These are phyloP conservation scores for cat (Felis catus) DNA, from an alignment of 2,113 vertebrate genomes.

Conservation along the genomic window DNA sequence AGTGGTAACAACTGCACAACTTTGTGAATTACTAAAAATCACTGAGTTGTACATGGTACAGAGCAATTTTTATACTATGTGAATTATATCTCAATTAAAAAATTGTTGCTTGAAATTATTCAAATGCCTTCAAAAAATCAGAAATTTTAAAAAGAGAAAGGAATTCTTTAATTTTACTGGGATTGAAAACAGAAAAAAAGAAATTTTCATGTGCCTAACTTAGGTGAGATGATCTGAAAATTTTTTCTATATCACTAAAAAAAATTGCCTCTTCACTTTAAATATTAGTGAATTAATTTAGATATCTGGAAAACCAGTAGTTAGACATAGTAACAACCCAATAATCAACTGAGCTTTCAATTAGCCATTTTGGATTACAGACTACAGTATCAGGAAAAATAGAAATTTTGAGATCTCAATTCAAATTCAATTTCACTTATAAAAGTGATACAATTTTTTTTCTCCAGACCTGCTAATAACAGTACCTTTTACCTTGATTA, in stretches of 20 bases:
- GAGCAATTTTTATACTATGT: neutral
- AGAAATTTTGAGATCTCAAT: neutral
- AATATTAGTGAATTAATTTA: slow-evolving; percentile 37
- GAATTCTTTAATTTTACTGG: slow-evolving; percentile 17
- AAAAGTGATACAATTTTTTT: neutral
- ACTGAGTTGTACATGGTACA: neutral
- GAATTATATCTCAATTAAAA: slow-evolving; percentile 5
- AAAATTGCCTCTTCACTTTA: neutral
- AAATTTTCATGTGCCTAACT: neutral
- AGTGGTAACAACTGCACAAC: neutral
- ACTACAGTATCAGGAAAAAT: neutral
- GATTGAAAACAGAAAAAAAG: neutral
- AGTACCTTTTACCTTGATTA: neutral
- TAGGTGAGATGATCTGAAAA: neutral
- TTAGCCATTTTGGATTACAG: slow-evolving; percentile 4
- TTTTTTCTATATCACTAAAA: slow-evolving; percentile 29
- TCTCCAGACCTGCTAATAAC: neutral
- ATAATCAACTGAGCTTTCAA: neutral
- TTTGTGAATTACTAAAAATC: neutral
- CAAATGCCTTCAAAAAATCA: slow-evolving; percentile 44
- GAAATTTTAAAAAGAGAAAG: slow-evolving; percentile 26
- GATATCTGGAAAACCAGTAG: neutral
- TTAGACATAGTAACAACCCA: neutral
- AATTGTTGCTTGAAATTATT: neutral
- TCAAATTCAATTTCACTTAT: slow-evolving; percentile 7